Percentiles rank a stretch among this genome's conserved stretches.
Evolutionary conservation across 23 tunicate genomes (phyloP).

Genomic region (Halocynthia aurantium): DNA sequence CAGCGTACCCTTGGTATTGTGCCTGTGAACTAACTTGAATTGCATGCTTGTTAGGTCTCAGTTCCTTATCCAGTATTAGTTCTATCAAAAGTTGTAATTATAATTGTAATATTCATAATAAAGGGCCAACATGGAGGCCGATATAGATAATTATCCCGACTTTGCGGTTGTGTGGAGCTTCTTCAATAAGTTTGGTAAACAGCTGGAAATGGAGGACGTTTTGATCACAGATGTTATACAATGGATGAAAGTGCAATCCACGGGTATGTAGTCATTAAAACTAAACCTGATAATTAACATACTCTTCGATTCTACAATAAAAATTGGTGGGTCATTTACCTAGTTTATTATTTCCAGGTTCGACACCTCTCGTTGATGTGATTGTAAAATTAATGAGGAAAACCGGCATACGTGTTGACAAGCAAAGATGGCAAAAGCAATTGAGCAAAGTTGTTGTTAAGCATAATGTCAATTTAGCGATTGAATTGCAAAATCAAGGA

Average conservation of each 20-base stretch:
- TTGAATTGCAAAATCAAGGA: constrained; percentile 4
- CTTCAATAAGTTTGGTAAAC: constrained; percentile 15
- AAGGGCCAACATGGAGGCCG: neutral
- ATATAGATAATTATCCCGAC: constrained; percentile 19
- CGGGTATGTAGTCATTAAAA: neutral
- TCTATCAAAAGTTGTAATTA: too few relatives aligned
- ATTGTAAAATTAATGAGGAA: constrained; percentile 27
- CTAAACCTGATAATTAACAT: too few relatives aligned
- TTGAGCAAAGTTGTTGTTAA: constrained; percentile 2
- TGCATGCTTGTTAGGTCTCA: too few relatives aligned
- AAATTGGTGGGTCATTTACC: too few relatives aligned
- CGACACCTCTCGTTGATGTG: neutral
- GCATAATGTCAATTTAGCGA: neutral
- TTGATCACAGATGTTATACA: neutral
- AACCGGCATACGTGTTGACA: constrained; percentile 27
- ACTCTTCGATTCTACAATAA: too few relatives aligned
- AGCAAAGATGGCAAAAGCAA: constrained; percentile 26
- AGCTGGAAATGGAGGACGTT: constrained; percentile 16
- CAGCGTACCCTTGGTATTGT: too few relatives aligned
- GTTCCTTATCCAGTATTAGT: too few relatives aligned
- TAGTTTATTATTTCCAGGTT: too few relatives aligned
- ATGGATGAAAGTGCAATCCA: constrained; percentile 6
- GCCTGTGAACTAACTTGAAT: too few relatives aligned
- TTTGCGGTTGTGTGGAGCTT: constrained; percentile 29
- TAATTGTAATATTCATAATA: too few relatives aligned